Base-by-base conservation (phyloP, 1,140 invertebrate genomes). In the Hyposmocoma kahamanoa region DNA sequence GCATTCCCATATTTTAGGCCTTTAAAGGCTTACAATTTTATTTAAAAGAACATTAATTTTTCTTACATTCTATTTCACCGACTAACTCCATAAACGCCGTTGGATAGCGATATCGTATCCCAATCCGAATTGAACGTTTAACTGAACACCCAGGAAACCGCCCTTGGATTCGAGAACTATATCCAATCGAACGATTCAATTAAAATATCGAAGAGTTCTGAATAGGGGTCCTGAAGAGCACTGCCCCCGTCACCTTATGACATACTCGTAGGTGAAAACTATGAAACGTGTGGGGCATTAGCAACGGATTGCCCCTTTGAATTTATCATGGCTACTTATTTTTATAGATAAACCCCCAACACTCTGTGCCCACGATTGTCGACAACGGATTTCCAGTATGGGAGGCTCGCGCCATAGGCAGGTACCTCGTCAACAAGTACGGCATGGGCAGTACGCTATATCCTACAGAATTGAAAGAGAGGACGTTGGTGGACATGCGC, bases 401-500 rank as follows among this genome's bases (percentile, higher is more conserved):
- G 86, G 91, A 92, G 79, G 91, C 89, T 43, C 89, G 91, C 11
- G 91, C 92, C 1, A 93, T 94, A 56, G 87, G 89, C 55, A 71
- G 75, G 0, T 94, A 94, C 65, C 72, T 94, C 49, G 89, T 80
- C 0, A 88, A 91, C 44, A 85, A 92, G 55, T 95, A 94, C 59
- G 91, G 87, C 10, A 91, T 92, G 61, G 84, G 92, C 42, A 90
- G 89, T 63, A 72, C 80, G 0, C 72, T 94, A 2, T 94, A 94
- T 63, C 93, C 93, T 0, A 90, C 90, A 50, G 90, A 93, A 22
- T 79, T 89, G 0, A 88, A 91, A 70, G 73, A 89, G 53, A 88
- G 92, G 42, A 93, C 92, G 2, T 0, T 93, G 0, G 89, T 96
- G 8, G 91, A 95, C 69, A 90, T 92, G 59, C 86, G 92, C 51